Percentiles rank a stretch among this genome's conserved stretches.
Evolutionary conservation across 2,113 vertebrate genomes (phyloP).

Genomic region (Sapayoa aenigma): DNA sequence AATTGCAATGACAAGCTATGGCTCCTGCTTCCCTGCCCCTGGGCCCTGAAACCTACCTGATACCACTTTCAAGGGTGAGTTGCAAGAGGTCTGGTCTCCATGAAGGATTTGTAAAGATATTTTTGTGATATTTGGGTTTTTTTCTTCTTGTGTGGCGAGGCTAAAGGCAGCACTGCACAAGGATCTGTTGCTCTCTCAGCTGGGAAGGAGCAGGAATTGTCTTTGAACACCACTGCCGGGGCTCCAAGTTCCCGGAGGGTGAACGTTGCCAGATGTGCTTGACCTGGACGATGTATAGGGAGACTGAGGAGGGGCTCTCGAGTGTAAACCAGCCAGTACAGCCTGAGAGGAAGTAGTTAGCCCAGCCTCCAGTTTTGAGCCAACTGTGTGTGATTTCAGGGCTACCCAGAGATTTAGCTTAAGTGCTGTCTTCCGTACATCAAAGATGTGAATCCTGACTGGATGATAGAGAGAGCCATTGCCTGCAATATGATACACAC

Average conservation of each 20-base stretch:
- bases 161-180: neutral
- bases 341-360: conserved; percentile 3
- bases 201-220: neutral
- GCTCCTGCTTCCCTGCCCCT: neutral
- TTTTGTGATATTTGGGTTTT: neutral
- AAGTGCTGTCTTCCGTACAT: conserved; percentile 21
- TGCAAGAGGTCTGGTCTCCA: neutral
- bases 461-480: neutral
- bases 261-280: conserved; percentile 41
- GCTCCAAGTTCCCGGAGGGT: neutral
- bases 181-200: neutral
- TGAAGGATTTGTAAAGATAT: neutral
- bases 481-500: neutral
- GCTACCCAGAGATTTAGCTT: conserved; percentile 29
- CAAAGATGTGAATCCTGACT: neutral
- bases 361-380: neutral
- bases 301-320: neutral
- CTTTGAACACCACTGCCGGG: neutral
- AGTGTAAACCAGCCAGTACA: neutral
- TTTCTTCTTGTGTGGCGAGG: neutral
- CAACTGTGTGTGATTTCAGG: conserved; percentile 7
- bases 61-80: neutral
- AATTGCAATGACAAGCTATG: neutral
- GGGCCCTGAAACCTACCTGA: neutral
- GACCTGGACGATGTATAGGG: neutral